Base-by-base conservation (phyloP, 2,113 vertebrate species). In the Rutilus rutilus region DNA sequence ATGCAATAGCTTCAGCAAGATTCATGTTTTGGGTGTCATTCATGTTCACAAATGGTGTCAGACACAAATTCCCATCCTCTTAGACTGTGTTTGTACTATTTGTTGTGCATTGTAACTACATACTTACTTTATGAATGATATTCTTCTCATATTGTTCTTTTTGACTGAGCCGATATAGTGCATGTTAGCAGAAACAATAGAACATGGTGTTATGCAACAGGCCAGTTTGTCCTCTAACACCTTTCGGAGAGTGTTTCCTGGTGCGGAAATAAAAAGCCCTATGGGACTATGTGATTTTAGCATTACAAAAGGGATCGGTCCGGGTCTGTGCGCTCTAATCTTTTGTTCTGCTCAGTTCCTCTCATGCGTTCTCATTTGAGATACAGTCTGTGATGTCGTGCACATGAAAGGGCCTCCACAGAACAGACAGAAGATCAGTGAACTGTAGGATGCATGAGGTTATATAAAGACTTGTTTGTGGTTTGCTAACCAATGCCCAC, bases 381-480 rank as follows among this genome's bases (percentile, higher is more conserved):
- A 73, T 57, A 75, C 33, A 42, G 62, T 64, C 36, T 85, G 82
- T 88, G 78, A 88, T 89, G 83, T 84, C 54, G 36, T 23, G 33
- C 52, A 73, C 83, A 74, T 88, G 39, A 88, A 87, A 88, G 50
- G 17, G 74, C 11, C 65, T 83, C 6, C 82, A 77, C n/a, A 74
- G 30, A 80, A 36, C 36, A 42, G 67, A 89, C 79, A 60, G 69
- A 50, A 87, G 85, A 84, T 60, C 76, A 78, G 71, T 82, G 78
- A 83, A 84, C 73, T 30, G 84, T 65, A 83, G 59, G 54, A 64
- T 74, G 67, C 27, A 50, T 73, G 69, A 79, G 33, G 71, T 90
- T 90, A 65, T 21, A 33, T 88, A 89, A 88, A 27, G 4, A 65
- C 33, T 77, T 1, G 36, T 83, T 78, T 90, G 86, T 65, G 81